Conservation (phyloP, 1,140 invertebrate genomes). For the Calycopis cecrops region DNA sequence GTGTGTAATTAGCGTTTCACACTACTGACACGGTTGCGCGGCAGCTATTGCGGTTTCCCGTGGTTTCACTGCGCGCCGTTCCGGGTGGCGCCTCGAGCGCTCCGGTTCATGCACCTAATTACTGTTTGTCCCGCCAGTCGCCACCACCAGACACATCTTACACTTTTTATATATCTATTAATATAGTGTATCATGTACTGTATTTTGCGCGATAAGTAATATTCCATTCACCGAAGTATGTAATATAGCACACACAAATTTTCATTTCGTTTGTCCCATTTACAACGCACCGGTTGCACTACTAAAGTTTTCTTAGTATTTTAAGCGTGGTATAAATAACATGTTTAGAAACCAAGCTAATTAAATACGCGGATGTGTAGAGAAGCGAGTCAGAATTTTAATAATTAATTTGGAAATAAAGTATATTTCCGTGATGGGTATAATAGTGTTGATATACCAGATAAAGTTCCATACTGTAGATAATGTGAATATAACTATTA, state of each 20-base stretch:
- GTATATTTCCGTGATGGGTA: conserved; percentile 1
- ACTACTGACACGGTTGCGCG: conserved; percentile 71
- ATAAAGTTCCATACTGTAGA: conserved; percentile 70
- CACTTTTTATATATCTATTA: conserved; percentile 35
- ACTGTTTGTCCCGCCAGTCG: conserved; percentile 45
- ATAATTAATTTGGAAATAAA: conserved; percentile 18
- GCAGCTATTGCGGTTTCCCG: conserved; percentile 66
- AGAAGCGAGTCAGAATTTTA: conserved; percentile 43
- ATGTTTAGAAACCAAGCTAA: not conserved
- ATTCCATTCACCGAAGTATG: too few species aligned
- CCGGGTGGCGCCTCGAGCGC: conserved; percentile 62
- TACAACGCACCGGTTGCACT: not conserved
- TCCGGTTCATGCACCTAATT: conserved; percentile 54
- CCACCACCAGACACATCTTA: conserved; percentile 36
- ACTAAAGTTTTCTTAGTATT: not conserved
- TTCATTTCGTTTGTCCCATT: conserved; percentile 6
- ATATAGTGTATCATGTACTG: too few species aligned
- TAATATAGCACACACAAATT: not conserved
- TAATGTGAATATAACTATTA: conserved; percentile 71
- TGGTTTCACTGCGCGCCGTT: conserved; percentile 66
- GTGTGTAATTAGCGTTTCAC: conserved; percentile 67
- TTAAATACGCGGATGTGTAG: conserved; percentile 6
- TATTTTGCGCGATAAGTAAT: too few species aligned
- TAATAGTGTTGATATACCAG: conserved; percentile 36
- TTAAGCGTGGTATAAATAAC: not conserved